Evolutionary conservation across 2,113 vertebrate species (phyloP), one percentile per base, ranked within the genome.

Genomic region (Zosterops lateralis): DNA sequence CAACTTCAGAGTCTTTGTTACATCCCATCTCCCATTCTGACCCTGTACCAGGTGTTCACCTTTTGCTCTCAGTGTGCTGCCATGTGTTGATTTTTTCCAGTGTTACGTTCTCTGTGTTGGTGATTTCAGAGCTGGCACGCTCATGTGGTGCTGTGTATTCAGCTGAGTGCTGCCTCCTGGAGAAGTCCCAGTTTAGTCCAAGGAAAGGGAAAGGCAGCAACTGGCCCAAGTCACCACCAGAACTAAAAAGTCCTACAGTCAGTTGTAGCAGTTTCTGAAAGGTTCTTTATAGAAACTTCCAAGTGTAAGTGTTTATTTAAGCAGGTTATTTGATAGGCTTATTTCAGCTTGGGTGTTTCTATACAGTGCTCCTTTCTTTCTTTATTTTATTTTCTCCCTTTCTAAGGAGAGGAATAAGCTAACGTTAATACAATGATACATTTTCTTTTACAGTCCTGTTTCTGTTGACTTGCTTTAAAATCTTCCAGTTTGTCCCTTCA

Each of bases 241-340:
- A 75, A 40, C 21, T 25, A 4, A 40, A 31, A 78, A 65, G n/a
- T 78, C 12, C 31, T 60, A 10, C 21, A 62, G 67, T 79, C 66
- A 61, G 0, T 42, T 48, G 28, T 36, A 76, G 54, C 72, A 44
- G 42, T 74, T 92, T 85, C 82, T 93, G 64, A 88, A 90, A 86
- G 22, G 45, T 25, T 92, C 79, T 93, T 89, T 81, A 13, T 70
- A 64, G 45, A 53, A 60, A n/a, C 48, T 66, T 57, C 3, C 47
- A 47, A 83, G 22, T 25, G 18, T 83, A 73, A 85, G 77, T 66
- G 56, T 92, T 87, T 85, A 54, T 92, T 85, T 74, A 90, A 92
- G 20, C 31, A 40, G 24, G 38, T 93, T 87, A 22, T 91, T 89
- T 91, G 54, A 62, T 70, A 60, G 58, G 74, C 34, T 70, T 75